Evolutionary conservation across 2,888 invertebrate species (phyloP), one percentile per base, ranked within the genome.

Genomic region (Smittia sp.): DNA sequence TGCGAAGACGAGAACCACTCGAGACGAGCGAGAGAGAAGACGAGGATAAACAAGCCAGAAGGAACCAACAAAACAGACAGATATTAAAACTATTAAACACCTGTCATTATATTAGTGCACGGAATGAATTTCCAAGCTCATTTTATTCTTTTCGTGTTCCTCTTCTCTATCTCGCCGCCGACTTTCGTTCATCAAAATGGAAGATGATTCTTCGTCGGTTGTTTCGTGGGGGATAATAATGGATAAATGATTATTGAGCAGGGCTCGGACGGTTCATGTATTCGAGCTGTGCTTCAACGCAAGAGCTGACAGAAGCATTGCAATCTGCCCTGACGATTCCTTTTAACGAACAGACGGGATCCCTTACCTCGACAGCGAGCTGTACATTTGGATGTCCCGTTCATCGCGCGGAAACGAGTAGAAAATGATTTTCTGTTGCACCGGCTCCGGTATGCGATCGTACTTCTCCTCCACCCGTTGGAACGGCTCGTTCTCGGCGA

Each of bases 351-450:
- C 11, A 9, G n/a, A 32, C 32, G 20, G 84, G 78, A 83, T 41
- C 27, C 18, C 70, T 74, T 73, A 76, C 76, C 76, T 84, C 79
- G 87, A 85, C 83, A 92, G 86, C 77, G 92, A 92, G 78, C 92
- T 92, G 85, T 94, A 94, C 92, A 93, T 93, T 84, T 91, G 91
- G 82, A 94, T 93, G 84, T 93, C 93, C 80, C 90, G 86, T 83
- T 93, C 93, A 81, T 93, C 90, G 79, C 93, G 85, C 77, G 93
- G 94, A 84, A 93, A 93, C 76, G 93, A 92, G 92, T 93, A 93
- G 85, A 88, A 93, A 80, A 93, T 92, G 82, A 93, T 91, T 80
- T 92, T 87, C 78, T 91, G 87, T 83, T 93, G 93, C 81, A 93
- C 93, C 77, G 93, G 93, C 82, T 93, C 93, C 77, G 93, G 94